phyloP scores from a whole-genome alignment of 2,797 vertebrate species.

The Lacerta viridis region DNA sequence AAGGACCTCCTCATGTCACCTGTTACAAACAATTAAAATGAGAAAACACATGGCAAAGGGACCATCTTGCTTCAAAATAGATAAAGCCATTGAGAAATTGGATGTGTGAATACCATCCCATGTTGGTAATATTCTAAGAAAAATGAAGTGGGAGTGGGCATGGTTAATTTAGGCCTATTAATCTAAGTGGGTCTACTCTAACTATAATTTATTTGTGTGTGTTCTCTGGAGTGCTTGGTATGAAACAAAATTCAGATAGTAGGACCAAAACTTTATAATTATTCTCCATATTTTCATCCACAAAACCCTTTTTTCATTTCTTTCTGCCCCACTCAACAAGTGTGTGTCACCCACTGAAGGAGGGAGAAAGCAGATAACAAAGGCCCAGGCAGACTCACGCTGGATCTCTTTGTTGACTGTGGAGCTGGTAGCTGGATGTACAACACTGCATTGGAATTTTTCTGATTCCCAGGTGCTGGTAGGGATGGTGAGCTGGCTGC shows the following conservation, averaged over 20 bases:
- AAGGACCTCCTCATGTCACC: neutral
- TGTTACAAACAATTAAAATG: neutral
- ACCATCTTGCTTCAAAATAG: neutral
- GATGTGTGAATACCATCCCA: neutral
- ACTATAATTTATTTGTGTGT: no score
- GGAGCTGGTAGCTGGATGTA: accelerated
- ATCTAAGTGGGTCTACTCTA: no score
- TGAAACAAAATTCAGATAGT: neutral
- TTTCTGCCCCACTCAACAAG: neutral
- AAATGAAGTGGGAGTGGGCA: neutral
- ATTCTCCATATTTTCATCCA: no score
- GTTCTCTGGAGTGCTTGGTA: neutral
- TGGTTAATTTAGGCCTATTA: no score
- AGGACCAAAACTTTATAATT: neutral
- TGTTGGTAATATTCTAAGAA: neutral
- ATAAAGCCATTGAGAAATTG: neutral
- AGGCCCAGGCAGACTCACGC: neutral
- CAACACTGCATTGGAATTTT: slow-evolving; percentile 34
- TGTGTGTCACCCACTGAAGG: no score
- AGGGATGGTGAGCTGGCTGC: slow-evolving; percentile 14
- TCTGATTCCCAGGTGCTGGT: accelerated
- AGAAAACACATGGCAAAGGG: neutral
- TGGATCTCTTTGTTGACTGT: accelerated
- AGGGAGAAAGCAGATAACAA: neutral
- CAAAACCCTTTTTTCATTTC: no score